Conservation (phyloP, 1,140 invertebrate genomes). For the Wasmannia auropunctata region DNA sequence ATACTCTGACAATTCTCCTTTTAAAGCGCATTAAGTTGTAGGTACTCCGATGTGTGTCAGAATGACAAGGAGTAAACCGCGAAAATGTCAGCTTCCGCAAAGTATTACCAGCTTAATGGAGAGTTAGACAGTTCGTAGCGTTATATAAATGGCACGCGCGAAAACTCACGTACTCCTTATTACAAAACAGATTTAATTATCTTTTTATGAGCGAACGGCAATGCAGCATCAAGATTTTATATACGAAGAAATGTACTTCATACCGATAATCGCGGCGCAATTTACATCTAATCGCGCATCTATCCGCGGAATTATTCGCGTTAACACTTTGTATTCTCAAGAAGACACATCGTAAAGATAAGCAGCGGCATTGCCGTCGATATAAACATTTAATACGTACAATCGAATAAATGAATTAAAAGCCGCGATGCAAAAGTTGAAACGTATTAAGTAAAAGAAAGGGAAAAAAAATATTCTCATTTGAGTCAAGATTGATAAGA, state of each 20-base stretch:
- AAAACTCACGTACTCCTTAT: constrained; percentile 42
- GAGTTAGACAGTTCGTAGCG: not conserved
- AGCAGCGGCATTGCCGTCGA: not conserved
- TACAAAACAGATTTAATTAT: constrained; percentile 57
- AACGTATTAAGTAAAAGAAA: not conserved
- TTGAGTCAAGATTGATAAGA: not conserved
- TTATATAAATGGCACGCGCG: constrained; percentile 19
- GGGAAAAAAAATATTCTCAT: not conserved
- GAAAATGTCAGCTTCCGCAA: not conserved
- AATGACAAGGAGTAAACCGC: not conserved
- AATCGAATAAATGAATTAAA: not conserved
- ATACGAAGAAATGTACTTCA: not conserved
- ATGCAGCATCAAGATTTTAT: not conserved
- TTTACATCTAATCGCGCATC: constrained; percentile 6
- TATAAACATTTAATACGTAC: not conserved
- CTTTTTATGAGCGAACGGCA: not conserved
- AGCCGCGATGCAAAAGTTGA: not conserved
- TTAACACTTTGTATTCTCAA: not conserved
- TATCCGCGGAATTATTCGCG: not conserved
- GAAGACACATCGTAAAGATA: not conserved
- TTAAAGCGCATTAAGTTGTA: constrained; percentile 11
- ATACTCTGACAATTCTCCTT: not conserved
- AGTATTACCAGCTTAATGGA: not conserved
- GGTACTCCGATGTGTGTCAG: not conserved
- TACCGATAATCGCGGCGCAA: not conserved